Conservation (phyloP, 35 echinoderm and acorn worm species). For the Antedon bifida region DNA sequence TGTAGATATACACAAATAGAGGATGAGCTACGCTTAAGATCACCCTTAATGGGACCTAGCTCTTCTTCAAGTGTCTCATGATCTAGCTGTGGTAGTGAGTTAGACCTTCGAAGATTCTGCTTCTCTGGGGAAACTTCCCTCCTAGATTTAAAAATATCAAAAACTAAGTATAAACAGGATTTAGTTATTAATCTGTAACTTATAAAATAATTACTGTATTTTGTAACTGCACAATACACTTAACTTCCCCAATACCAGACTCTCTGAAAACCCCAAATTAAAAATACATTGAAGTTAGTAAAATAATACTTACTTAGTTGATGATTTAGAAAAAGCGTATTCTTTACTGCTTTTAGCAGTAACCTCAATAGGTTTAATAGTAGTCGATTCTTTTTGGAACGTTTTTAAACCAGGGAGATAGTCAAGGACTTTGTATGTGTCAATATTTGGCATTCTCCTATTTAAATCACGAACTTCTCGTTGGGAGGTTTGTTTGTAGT, state of each 20-base stretch:
- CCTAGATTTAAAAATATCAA: too few relatives aligned
- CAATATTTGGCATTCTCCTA: slow-evolving; percentile 56
- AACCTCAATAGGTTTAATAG: background rate
- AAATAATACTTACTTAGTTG: background rate
- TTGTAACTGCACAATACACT: too few relatives aligned
- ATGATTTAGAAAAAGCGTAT: background rate
- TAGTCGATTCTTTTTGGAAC: background rate
- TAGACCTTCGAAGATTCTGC: slow-evolving; percentile 14
- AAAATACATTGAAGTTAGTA: too few relatives aligned
- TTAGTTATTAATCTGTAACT: too few relatives aligned
- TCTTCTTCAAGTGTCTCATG: background rate
- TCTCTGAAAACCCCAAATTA: too few relatives aligned
- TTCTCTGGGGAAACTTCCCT: background rate
- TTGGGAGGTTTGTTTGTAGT: slow-evolving; percentile 37
- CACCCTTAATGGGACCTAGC: background rate
- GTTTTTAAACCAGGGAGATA: slow-evolving; percentile 57
- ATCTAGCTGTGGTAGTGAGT: slow-evolving; percentile 31
- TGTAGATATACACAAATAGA: background rate
- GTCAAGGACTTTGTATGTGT: slow-evolving; percentile 61
- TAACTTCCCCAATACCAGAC: too few relatives aligned
- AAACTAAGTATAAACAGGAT: too few relatives aligned
- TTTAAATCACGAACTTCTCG: slow-evolving; percentile 73
- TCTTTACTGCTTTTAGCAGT: background rate
- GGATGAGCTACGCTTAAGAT: background rate
- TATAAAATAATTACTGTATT: too few relatives aligned